phyloP scores from a whole-genome alignment of 2,888 invertebrate genomes.

The Phalangium opilio region DNA sequence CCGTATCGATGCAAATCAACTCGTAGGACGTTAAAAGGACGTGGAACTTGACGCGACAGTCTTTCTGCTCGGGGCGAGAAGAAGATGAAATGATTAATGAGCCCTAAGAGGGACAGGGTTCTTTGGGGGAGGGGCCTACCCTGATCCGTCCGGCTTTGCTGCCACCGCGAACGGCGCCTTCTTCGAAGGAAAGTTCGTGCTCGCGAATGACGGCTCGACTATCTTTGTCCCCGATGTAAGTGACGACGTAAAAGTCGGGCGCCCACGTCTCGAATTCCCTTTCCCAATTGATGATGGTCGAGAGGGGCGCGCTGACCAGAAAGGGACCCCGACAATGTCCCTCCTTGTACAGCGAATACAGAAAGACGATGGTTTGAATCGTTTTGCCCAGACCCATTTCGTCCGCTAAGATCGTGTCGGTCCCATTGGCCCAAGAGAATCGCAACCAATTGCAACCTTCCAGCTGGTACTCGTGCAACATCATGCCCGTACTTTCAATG shows the following conservation, averaged over 20 bases:
- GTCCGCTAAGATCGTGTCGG: conserved; percentile 93
- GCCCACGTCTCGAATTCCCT: conserved; percentile 99
- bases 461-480: conserved; percentile 90
- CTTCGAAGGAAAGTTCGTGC: conserved; percentile 90
- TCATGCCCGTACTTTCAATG: conserved; percentile 79
- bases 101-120: too few relatives aligned
- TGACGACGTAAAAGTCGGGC: conserved; percentile 89
- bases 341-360: conserved; percentile 94
- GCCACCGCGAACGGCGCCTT: conserved; percentile 73
- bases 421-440: conserved; percentile 90
- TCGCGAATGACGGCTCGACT: conserved; percentile 79
- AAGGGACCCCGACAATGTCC: conserved; percentile 97
- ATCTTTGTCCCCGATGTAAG: conserved; percentile 65
- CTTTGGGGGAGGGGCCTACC: too few relatives aligned
- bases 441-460: conserved; percentile 97
- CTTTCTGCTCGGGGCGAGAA: conserved; percentile 30
- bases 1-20: conserved; percentile 86
- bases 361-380: conserved; percentile 96
- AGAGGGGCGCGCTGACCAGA: conserved; percentile 89
- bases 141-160: conserved; percentile 69
- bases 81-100: too few relatives aligned
- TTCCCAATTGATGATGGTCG: conserved; percentile 99
- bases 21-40: conserved; percentile 97
- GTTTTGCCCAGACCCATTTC: conserved; percentile 99
- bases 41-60: conserved; percentile 71